Conservation (phyloP, 1,140 invertebrate genomes). For the Nomia melanderi region DNA sequence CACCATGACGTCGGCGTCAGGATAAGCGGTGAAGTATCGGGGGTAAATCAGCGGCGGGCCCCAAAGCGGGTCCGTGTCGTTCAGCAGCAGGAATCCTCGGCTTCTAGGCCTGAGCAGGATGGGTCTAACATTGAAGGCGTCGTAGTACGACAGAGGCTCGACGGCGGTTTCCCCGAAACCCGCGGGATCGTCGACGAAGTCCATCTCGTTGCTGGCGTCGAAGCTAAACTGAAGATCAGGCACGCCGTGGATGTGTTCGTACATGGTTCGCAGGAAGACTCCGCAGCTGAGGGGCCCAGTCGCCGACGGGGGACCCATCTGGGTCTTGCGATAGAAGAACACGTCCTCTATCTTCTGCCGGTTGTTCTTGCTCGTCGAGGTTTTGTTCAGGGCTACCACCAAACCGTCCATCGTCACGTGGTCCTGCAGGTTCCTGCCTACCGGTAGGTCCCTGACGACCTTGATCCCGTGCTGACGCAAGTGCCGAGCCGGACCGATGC, state of each 20-base stretch:
- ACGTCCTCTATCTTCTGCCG: slow-evolving; percentile 81
- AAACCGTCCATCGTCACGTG: slow-evolving; percentile 83
- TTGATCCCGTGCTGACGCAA: slow-evolving; percentile 80
- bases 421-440: slow-evolving; percentile 88
- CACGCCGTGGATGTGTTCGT: slow-evolving; percentile 61
- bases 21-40: slow-evolving; percentile 80
- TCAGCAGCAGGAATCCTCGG: slow-evolving; percentile 80
- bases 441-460: slow-evolving; percentile 83
- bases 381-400: slow-evolving; percentile 81
- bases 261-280: slow-evolving; percentile 73
- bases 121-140: slow-evolving; percentile 76
- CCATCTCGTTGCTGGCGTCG: slow-evolving; percentile 77
- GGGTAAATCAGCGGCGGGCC: slow-evolving; percentile 84
- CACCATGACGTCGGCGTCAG: slow-evolving; percentile 77
- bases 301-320: slow-evolving; percentile 72
- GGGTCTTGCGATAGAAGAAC: slow-evolving; percentile 74
- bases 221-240: slow-evolving; percentile 86
- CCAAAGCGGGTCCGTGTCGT: slow-evolving; percentile 81
- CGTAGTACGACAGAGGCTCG: slow-evolving; percentile 73
- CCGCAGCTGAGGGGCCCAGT: slow-evolving; percentile 71
- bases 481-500: slow-evolving; percentile 82
- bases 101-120: slow-evolving; percentile 82
- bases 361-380: slow-evolving; percentile 77
- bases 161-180: slow-evolving; percentile 68
- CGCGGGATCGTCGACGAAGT: slow-evolving; percentile 68